Evolutionary conservation across 2,113 vertebrate species (phyloP).

Genomic region (Cynocephalus volans): DNA sequence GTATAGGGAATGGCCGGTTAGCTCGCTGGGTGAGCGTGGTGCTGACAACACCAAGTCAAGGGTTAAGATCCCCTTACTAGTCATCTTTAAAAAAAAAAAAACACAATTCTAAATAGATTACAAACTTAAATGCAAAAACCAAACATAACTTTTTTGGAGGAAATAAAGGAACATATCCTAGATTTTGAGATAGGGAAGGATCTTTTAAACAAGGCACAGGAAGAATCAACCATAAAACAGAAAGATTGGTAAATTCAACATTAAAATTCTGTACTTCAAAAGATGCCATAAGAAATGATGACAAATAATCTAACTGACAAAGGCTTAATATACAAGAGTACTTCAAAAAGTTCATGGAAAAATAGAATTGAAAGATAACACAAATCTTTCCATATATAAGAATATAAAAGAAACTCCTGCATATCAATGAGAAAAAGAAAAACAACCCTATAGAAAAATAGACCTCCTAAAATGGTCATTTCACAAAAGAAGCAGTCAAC

Average conservation of each 20-base stretch:
- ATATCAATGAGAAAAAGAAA: background rate
- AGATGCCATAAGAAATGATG: background rate
- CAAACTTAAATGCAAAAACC: background rate
- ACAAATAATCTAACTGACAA: background rate
- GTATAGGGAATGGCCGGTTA: too few species aligned
- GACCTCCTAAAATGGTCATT: background rate
- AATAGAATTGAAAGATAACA: too few species aligned
- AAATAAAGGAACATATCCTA: background rate
- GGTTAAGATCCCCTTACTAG: too few species aligned
- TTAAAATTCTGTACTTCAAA: background rate
- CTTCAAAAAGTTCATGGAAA: too few species aligned
- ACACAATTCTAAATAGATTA: background rate
- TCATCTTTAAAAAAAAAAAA: too few species aligned
- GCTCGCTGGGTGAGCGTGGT: too few species aligned
- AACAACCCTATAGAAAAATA: background rate
- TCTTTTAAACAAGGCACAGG: background rate
- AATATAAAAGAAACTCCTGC: background rate
- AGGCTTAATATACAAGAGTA: background rate
- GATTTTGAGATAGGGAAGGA: background rate
- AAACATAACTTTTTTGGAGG: background rate
- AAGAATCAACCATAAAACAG: background rate
- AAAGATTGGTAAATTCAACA: background rate
- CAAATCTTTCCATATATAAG: background rate
- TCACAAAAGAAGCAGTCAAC: background rate
- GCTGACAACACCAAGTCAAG: too few species aligned